Evolutionary conservation across 1,140 invertebrate species (phyloP), one percentile per base, ranked within the genome.

Genomic region (Drosophila ogumai): DNA sequence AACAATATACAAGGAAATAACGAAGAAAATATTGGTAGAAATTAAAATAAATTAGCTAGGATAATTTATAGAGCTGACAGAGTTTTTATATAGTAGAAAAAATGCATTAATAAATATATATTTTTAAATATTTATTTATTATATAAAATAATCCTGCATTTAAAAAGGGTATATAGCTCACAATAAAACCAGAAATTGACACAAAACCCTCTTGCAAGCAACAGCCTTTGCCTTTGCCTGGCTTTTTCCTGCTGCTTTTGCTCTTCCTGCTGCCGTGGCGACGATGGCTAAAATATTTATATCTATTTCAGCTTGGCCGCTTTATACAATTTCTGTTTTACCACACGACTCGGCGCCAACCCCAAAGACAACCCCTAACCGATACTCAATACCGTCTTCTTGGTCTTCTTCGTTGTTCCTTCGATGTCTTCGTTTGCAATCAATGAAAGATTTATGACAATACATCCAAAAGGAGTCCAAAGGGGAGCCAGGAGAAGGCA

Each of bases 391-490:
- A 25, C 49, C 0, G 25, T 28, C 25, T 28, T 6, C 25, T 28
- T 28, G 25, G 25, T 28, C 6, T 6, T 28, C 72, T 61, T 77
- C 76, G 81, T 36, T 34, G 17, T n/a, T 28, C 55, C 25, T 28
- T 28, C 61, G 61, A 87, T 80, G 84, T 88, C 84, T 87, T 87
- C 82, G 80, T 87, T 87, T 87, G 82, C 82, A 88, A 87, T 87
- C 82, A 87, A 87, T 88, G 76, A 84, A 87, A 87, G 84, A 87
- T 87, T 87, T 87, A 87, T 87, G 84, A 87, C 84, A 87, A 75
- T 81, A 82, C 54, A 80, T 59, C 46, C 40, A 47, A 3, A 25
- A 7, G 43, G 31, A 55, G n/a, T 47, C 19, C 22, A 7, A 25
- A 8, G 13, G 10, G 32, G 17, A 28, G 6, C 6, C 44, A 17